Percentiles rank a stretch among this genome's conserved stretches.
phyloP scores from a whole-genome alignment of 2,113 vertebrate species.

The Fregetta grallaria region DNA sequence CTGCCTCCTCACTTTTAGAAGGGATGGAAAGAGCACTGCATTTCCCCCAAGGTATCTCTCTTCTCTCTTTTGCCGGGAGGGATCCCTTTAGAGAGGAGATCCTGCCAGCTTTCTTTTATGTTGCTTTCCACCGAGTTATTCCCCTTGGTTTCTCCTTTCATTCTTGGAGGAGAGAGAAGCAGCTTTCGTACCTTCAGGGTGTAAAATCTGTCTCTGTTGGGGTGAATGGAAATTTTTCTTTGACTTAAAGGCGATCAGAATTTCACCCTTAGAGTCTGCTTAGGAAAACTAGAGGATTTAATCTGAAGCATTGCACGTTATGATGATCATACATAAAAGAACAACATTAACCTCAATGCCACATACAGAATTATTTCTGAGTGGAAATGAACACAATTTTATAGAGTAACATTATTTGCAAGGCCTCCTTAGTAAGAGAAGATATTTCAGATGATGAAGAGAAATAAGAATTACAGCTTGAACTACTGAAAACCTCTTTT shows the following conservation, averaged over 20 bases:
- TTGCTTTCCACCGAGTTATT: conserved; percentile 4
- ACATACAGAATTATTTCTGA: conserved; percentile 15
- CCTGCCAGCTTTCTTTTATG: conserved; percentile 19
- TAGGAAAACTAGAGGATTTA: background rate
- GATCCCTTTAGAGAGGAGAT: background rate
- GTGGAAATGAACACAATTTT: conserved; percentile 20
- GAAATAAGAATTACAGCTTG: conserved; percentile 44
- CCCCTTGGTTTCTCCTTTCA: conserved; percentile 37
- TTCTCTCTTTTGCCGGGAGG: background rate
- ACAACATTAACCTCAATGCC: conserved; percentile 9
- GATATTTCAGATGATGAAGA: conserved; percentile 29
- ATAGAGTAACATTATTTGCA: background rate
- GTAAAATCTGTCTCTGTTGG: conserved; percentile 20
- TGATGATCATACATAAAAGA: conserved; percentile 15
- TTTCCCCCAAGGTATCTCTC: background rate
- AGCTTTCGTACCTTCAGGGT: background rate
- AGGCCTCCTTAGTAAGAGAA: background rate
- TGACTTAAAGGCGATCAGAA: background rate
- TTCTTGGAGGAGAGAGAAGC: conserved; percentile 31
- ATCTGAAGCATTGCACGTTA: background rate
- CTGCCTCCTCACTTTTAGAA: background rate
- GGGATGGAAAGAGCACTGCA: background rate
- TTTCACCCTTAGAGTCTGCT: conserved; percentile 8
- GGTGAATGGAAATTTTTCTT: background rate
- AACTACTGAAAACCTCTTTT: conserved; percentile 26